Evolutionary conservation across 2,888 invertebrate species (phyloP).

Genomic region (Nesidiocoris tenuis): DNA sequence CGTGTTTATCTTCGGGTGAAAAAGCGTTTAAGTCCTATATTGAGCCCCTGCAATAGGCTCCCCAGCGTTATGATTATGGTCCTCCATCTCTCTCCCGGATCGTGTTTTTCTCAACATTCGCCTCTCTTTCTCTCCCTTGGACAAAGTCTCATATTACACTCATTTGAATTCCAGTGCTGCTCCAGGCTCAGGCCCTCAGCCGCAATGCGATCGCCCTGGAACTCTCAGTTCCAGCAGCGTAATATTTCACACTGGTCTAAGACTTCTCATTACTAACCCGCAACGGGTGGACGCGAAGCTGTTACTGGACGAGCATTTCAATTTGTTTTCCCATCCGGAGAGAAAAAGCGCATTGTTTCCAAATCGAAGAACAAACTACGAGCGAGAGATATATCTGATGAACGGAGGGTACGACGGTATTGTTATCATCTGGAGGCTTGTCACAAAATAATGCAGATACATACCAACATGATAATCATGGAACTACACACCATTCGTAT

Average conservation of each 20-base stretch:
- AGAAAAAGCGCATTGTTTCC: too few relatives aligned
- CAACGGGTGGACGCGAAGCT: too few relatives aligned
- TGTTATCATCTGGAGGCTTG: too few relatives aligned
- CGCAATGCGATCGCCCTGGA: slow-evolving; percentile 16
- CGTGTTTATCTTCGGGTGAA: not conserved
- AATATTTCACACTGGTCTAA: not conserved
- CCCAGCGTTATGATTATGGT: not conserved
- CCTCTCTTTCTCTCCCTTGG: not conserved
- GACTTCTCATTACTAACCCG: not conserved
- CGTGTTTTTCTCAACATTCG: not conserved
- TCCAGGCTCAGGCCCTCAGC: slow-evolving; percentile 3
- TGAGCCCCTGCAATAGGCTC: not conserved
- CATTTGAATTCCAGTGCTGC: slow-evolving; percentile 30
- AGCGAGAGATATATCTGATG: too few relatives aligned
- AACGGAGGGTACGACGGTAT: too few relatives aligned
- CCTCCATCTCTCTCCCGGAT: not conserved
- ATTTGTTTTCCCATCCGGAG: too few relatives aligned
- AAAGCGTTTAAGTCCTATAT: not conserved
- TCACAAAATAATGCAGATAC: too few relatives aligned
- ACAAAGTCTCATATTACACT: slow-evolving; percentile 25
- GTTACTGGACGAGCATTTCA: too few relatives aligned
- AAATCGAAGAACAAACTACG: too few relatives aligned
- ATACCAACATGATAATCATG: too few relatives aligned
- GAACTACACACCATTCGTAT: too few relatives aligned
- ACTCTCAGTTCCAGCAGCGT: not conserved